A percentile compares a stretch with the other conserved stretches of the same genome.
phyloP scores from a whole-genome alignment of 1,140 invertebrate species.

The Micrasema minimum region DNA sequence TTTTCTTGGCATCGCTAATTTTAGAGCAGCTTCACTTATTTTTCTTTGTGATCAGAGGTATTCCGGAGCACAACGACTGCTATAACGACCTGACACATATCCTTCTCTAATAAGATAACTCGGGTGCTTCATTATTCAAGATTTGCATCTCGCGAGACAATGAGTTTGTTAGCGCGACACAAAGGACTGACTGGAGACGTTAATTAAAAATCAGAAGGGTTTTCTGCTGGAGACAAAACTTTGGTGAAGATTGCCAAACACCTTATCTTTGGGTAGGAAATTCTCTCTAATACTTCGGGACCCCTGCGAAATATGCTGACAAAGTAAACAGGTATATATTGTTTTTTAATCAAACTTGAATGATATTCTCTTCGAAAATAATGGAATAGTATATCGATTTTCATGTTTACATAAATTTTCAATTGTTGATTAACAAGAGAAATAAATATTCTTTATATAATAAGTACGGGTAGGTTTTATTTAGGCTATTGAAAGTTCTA shows the following conservation, averaged over 20 bases:
- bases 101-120: constrained; percentile 46
- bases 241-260: constrained; percentile 14
- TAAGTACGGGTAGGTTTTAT: no score
- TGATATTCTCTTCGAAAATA: no score
- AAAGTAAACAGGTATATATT: neutral
- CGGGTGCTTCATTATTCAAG: constrained; percentile 46
- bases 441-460: no score
- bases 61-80: constrained; percentile 14
- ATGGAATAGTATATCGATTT: no score
- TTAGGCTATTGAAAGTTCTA: no score
- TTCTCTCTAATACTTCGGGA: no score
- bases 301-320: neutral
- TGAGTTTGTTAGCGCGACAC: constrained; percentile 36
- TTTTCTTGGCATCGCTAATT: constrained; percentile 8
- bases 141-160: constrained; percentile 36
- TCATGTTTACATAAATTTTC: no score
- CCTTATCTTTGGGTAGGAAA: neutral
- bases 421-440: no score
- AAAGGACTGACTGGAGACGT: constrained; percentile 36
- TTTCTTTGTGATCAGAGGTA: constrained; percentile 27
- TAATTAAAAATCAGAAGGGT: constrained; percentile 49
- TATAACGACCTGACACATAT: constrained; percentile 30
- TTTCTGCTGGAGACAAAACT: constrained; percentile 1
- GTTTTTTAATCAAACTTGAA: no score
- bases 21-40: neutral